phyloP scores from a whole-genome alignment of 1,140 invertebrate genomes.

The Bacillus rossius region DNA sequence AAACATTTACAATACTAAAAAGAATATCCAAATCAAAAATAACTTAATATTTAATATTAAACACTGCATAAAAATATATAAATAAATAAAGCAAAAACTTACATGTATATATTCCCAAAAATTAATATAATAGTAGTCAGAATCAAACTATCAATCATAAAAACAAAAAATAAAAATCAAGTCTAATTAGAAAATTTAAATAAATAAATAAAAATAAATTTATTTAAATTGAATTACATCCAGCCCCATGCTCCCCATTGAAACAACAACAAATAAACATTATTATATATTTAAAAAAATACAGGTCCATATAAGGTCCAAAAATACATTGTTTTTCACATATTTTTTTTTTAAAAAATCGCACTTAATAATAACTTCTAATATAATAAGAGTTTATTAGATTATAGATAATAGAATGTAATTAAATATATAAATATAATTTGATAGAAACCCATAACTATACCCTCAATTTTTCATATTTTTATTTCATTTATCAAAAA shows the following conservation, averaged over 20 bases:
- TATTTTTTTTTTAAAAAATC: no score
- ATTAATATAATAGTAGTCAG: not conserved
- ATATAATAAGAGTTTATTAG: no score
- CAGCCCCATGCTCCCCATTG: not conserved
- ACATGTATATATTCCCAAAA: not conserved
- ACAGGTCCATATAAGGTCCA: not conserved
- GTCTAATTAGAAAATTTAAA: no score
- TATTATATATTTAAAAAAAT: conserved; percentile 3
- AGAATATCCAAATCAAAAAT: conserved; percentile 32
- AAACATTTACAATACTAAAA: conserved; percentile 37
- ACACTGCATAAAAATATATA: conserved; percentile 16
- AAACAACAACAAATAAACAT: not conserved
- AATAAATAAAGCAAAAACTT: not conserved
- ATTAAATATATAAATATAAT: no score
- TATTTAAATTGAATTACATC: no score
- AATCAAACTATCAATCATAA: not conserved
- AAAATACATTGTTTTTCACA: not conserved
- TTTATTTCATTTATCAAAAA: no score
- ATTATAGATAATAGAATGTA: no score
- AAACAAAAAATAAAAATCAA: not conserved
- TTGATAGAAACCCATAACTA: no score
- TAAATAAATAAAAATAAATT: no score
- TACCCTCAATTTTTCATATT: no score
- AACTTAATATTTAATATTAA: conserved; percentile 23
- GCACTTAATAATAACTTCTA: no score